Base-by-base conservation (phyloP, 2,888 invertebrate species). In the Vandiemenella viatica region DNA sequence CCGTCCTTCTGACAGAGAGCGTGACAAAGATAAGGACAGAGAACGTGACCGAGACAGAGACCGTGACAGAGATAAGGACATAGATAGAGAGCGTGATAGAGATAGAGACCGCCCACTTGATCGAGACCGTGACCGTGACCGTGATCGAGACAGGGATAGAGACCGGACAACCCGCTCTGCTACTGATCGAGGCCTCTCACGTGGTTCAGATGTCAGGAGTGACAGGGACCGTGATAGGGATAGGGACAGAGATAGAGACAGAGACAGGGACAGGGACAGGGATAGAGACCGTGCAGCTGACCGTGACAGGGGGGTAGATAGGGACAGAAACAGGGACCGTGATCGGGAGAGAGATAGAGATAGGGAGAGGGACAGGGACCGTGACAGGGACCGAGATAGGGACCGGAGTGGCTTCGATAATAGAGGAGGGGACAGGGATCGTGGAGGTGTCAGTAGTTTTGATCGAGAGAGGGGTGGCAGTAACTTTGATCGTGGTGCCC, bases 21-120 rank as follows among this genome's bases (percentile, higher is more conserved):
- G 67, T 53, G 74, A 69, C 4, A 8, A 7, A 7, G 26, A 26
- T 26, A 26, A 13, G 26, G 50, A 50, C 13, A 38, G 50, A 19
- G 53, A 58, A 21, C 48, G 55, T 40, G 55, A 53, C 32, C 40
- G 51, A 37, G 43, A 42, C 15, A 37, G 46, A 4, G 51, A 49
- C 10, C 46, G 51, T 6, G 49, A 32, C 13, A 47, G 51, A 5
- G 53, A 54, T 10, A 50, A 52, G 17, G 49, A 45, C 8, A 41
- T 45, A 8, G 40, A 40, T 17, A 15, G 17, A 15, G 40, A 17
- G 6, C 40, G 16, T 7, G 40, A 40, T 1, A 15, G 40, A 1
- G 40, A 17, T 1, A 15, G n/a, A 5, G 40, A 40, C 3, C 40
- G 40, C 1, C 10, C 15, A 0, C 17, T 15, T 0, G 40, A 40